Evolutionary conservation across 1,140 invertebrate species (phyloP), one percentile per base, ranked within the genome.

Genomic region (Paramacrobiotus metropolitanus): DNA sequence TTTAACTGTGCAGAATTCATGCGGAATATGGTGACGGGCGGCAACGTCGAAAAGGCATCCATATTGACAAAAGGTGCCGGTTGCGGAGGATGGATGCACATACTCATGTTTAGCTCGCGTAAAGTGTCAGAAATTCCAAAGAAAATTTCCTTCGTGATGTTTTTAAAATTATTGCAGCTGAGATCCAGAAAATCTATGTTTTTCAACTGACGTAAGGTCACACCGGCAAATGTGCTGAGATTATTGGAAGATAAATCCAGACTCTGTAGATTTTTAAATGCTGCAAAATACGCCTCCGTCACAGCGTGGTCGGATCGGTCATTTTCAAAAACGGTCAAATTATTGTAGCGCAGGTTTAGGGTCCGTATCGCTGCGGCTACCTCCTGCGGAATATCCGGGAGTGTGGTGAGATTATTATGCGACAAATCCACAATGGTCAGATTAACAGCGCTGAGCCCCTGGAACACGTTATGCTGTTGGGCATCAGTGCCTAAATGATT

Each of bases 181-280:
- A 40, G 9, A 40, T 40, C 34, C 34, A 40, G 34, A 9, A 40
- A 9, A 9, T 40, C n/a, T n/a, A 40, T 9, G 9, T 40, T 40
- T 9, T 9, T 40, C 34, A 40, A n/a, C 9, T 9, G 34, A 9
- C 9, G 9, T 9, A 40, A n/a, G 34, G 9, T 9, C 9, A 40
- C 34, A 40, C 34, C 34, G 9, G 9, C 9, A n/a, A 40, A 40
- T 15, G n/a, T n/a, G 34, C 9, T 40, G 9, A 40, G 34, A 9
- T n/a, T 9, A 68, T 87, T 88, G 66, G 80, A 82, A 59, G 80
- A 82, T 2, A 90, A 69, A 31, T 81, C 77, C 1, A 90, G 73
- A 0, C 77, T 81, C 72, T 87, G 84, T 60, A 90, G 71, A 69
- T 89, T 87, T 21, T 82, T 73, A 68, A 88, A 89, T 64, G 82